Evolutionary conservation across 2,797 vertebrate species (phyloP).

Genomic region (Todus mexicanus): DNA sequence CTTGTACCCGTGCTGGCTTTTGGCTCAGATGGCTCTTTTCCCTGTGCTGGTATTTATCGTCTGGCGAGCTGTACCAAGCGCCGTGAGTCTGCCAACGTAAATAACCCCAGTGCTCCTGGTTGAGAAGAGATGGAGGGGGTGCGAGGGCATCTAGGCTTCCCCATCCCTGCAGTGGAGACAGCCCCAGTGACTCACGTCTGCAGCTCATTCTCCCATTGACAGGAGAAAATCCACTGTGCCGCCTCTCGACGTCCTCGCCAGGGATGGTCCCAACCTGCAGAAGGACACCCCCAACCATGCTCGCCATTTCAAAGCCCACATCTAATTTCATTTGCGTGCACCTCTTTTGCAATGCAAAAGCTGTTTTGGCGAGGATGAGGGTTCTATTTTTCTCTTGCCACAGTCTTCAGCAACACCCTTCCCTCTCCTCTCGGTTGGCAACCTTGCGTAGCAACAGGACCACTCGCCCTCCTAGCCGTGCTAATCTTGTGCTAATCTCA

Average conservation of each 20-base stretch:
- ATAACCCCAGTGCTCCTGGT: neutral
- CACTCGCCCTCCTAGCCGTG: rapidly evolving
- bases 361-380: neutral
- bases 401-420: neutral
- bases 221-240: neutral
- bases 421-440: neutral
- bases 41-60: constrained; percentile 33
- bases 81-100: neutral
- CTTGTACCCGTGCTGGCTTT: constrained; percentile 7
- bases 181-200: rapidly evolving
- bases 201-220: neutral
- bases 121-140: neutral
- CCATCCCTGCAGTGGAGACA: neutral
- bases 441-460: neutral
- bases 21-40: constrained; percentile 34
- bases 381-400: neutral
- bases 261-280: neutral
- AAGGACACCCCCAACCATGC: neutral
- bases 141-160: neutral
- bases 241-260: rapidly evolving
- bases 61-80: neutral
- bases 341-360: neutral
- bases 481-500: neutral
- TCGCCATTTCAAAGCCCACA: neutral
- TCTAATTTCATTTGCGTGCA: neutral